Base-by-base conservation (phyloP, 1,140 invertebrate genomes). In the Polypedilum pembai region DNA sequence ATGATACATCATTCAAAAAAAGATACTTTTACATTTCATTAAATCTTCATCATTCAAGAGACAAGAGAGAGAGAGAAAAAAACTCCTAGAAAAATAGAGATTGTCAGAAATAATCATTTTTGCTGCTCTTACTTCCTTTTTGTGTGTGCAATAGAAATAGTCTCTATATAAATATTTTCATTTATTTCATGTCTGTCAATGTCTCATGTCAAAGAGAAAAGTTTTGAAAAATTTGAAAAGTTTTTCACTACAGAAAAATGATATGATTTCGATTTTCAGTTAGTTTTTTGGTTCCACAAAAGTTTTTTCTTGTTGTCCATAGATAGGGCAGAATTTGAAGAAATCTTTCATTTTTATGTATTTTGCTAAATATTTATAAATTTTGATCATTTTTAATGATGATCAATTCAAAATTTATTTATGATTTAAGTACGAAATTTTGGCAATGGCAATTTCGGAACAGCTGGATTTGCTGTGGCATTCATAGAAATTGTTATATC, bases 401-500 rank as follows among this genome's bases (percentile, higher is more conserved):
- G 24, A 33, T 33, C 24, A 33, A 33, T 33, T 33, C n/a, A 33
- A 33, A 33, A 33, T 3, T 33, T 33, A 33, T 33, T 33, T 33
- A 33, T 3, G 24, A 33, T 69, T 69, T 69, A 69, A 21, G 65
- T 69, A 18, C 17, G 15, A 69, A 69, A 69, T 20, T 69, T 69
- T 7, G 65, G 65, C 17, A 69, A 69, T 69, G 65, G 65, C 4
- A 69, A 18, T 69, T 18, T 12, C 1, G 45, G 17, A 20, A 7
- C 3, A 5, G 5, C 20, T 18, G 65, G 65, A 21, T 21, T 69
- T 69, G 65, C 45, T 4, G 66, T 73, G 10, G 24, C 15, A 73
- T 73, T 73, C 15, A 74, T 18, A 45, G 40, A 10, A 10, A 33
- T 40, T 74, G 79, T 80, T 65, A 77, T 77, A 73, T 77, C 78